Base-by-base conservation (phyloP, 23 tunicate species). In the Trididemnum nubilum region DNA sequence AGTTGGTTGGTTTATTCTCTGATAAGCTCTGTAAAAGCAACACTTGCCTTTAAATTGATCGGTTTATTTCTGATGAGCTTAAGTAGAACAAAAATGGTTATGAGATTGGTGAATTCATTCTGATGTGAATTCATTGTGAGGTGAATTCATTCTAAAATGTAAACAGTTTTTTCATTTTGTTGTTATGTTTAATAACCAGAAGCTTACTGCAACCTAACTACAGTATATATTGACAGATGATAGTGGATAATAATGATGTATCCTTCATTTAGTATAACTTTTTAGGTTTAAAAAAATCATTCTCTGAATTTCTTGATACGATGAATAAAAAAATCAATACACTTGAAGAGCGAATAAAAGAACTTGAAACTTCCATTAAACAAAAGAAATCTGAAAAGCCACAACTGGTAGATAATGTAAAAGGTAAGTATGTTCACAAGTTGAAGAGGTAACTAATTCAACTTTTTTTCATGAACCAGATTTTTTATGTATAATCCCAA, bases 261-360 rank as follows among this genome's bases (percentile, higher is more conserved):
- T n/a, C n/a, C n/a, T n/a, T n/a, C n/a, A 21, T 12, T 61, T 31
- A 30, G 38, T 67, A 2, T 67, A 5, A 30, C 9, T 67, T 67
- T 67, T 67, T 7, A 67, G 74, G 7, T 33, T 32, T 67, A 33
- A 33, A 31, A 7, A 31, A 32, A 30, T 32, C 25, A 5, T 33
- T 67, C 12, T 31, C 38, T 3, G 74, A 67, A 5, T 67, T 67
- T 67, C 38, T 67, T 30, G 38, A 33, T 4, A 12, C 2, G 7
- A 67, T 67, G 37, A n/a, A 67, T 38, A 5, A 5, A 32, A 32
- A 33, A 67, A 67, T 67, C 18, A 67, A 31, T 33, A 33, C 19
- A 3, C 22, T 67, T 15, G 74, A 67, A 67, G 38, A 33, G 2
- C 31, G 74, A 67, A 67, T 67, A 31, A 67, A 67, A 67, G 74